Evolutionary conservation across 2,113 vertebrate species (phyloP), one percentile per base, ranked within the genome.

Genomic region (Paracanthobrama guichenoti): DNA sequence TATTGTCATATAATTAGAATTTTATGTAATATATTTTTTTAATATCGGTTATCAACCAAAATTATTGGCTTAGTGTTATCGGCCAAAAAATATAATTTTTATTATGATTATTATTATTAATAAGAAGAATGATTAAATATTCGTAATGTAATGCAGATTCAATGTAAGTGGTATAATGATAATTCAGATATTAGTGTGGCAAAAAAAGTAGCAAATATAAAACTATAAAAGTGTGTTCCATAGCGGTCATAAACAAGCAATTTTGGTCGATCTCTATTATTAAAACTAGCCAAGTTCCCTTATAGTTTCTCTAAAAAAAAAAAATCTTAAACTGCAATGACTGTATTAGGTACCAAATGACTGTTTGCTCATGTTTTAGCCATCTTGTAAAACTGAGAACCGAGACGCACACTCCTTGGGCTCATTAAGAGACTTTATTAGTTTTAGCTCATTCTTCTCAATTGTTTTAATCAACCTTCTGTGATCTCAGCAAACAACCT

Each of bases 381-480:
- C 57, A 76, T 50, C 42, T 64, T 60, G 72, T 20, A 28, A 31
- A 84, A 16, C 7, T 14, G 28, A 81, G 26, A 39, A 69, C 46
- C 7, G 0, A 4, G 55, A 66, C 22, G 8, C 59, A 22, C 22
- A 7, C 44, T 66, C 31, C 46, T 64, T 53, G 59, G 62, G n/a
- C 28, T 53, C 44, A 66, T 31, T 66, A 31, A 48, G 6, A 48
- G 3, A 20, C 55, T 72, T 82, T 57, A 77, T 59, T 78, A 67
- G 46, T 71, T 79, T 84, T 78, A 74, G 24, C 24, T 48, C 26
- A 66, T 85, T 62, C 14, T 31, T 57, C 0, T 46, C 2, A 26
- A 3, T 80, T 48, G 67, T 73, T 60, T 72, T 73, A 80, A 80
- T 72, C 20, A 85, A 24, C 20, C 57, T 72, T 53, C 9, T 75